Evolutionary conservation across 2,113 vertebrate species (phyloP).

Genomic region (Phasianus colchicus): DNA sequence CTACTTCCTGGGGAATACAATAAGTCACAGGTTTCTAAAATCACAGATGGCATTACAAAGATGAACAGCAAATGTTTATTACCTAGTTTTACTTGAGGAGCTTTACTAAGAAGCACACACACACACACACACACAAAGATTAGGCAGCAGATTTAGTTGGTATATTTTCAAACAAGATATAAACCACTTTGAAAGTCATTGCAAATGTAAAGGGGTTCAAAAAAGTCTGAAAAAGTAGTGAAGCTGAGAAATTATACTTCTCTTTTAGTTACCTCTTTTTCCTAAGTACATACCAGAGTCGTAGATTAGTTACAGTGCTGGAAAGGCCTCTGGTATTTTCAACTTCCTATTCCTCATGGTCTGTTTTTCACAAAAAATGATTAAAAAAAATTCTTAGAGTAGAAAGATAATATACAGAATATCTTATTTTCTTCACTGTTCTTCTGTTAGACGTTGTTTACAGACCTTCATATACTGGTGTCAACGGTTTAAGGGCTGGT

Average conservation of each 20-base stretch:
- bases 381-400: not conserved
- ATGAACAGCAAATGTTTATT: not conserved
- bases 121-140: not conserved
- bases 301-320: not conserved
- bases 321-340: not conserved
- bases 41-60: not conserved
- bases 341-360: not conserved
- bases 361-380: not conserved
- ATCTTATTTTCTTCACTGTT: not conserved
- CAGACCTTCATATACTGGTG: not conserved
- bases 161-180: not conserved
- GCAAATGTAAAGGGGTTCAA: not conserved
- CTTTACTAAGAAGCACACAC: not conserved
- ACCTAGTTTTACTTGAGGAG: not conserved
- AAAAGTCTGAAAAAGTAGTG: not conserved
- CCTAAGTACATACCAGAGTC: not conserved
- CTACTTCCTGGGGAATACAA: not conserved
- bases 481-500: too few species aligned
- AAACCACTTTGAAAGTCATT: not conserved
- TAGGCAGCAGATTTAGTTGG: not conserved
- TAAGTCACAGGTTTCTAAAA: not conserved
- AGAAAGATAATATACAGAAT: not conserved
- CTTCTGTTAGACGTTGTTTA: not conserved
- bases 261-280: not conserved
- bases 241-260: not conserved